Evolutionary conservation across 2,113 vertebrate genomes (phyloP), one percentile per base, ranked within the genome.

Genomic region (Malurus alboscapulatus): DNA sequence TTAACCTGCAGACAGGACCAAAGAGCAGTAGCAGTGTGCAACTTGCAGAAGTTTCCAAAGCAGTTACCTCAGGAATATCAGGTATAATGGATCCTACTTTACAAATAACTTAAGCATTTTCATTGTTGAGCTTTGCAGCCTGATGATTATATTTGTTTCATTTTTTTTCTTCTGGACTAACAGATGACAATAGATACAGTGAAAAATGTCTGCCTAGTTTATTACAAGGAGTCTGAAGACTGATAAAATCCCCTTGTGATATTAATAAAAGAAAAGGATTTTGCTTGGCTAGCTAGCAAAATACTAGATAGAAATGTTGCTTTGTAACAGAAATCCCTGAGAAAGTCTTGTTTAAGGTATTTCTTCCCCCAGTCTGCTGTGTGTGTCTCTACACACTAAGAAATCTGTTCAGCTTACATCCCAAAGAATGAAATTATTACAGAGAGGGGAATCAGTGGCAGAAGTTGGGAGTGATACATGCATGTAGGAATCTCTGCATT

Each of bases 1-100:
- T 97, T 99, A 80, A 99, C 98, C 72, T 99, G 99, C 97, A 98
- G 99, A n/a, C 99, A 99, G 96, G 99, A 99, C 98, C 99, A 99
- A 97, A 98, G 98, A 93, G 99, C 99, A 40, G 99, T 99, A 78
- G 99, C 99, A 7, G 99, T 99, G 73, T 99, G 99, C 94, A 99
- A 99, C 96, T 97, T 99, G 69, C 99, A 99, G 97, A 99, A 98
- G 82, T 99, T 98, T 95, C 94, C 97, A 13, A 97, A 98, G 76
- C 96, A 97, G 29, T 98, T 99, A 72, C 99, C 99, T n/a, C 97
- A 77, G 77, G 98, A 99, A 87, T 99, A 99, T 96, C 99, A 99
- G 99, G 99, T 99, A 98, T 51, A 62, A 62, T 36, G 16, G 22
- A 29, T 85, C 42, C 36, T 53, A 27, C 17, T 86, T 85, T 55